A percentile compares a stretch with the other conserved stretches of the same genome.
phyloP scores from a whole-genome alignment of 2,113 vertebrate genomes.

The Danionella cerebrum region DNA sequence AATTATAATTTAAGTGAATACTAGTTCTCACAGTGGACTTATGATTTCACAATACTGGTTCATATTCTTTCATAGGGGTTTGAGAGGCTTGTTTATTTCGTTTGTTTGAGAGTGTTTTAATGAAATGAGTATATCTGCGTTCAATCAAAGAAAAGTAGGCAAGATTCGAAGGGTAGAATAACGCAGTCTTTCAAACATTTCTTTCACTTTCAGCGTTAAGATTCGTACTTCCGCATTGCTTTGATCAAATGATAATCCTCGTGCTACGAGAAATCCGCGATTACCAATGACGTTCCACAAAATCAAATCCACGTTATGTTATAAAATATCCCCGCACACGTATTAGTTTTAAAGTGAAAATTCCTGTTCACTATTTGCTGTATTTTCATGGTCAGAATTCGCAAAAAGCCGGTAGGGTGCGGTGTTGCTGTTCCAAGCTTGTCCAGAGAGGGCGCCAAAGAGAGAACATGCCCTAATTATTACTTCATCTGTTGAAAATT shows the following conservation, averaged over 20 bases:
- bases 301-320: neutral
- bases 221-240: constrained; percentile 13
- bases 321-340: neutral
- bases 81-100: no score
- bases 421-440: neutral
- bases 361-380: neutral
- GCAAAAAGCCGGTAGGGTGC: constrained; percentile 19
- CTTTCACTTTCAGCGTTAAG: neutral
- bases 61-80: no score
- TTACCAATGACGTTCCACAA: neutral
- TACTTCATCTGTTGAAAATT: no score
- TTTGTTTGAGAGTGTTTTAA: neutral
- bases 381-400: neutral
- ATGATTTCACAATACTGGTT: neutral
- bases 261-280: neutral
- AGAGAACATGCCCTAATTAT: neutral
- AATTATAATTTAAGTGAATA: neutral
- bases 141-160: neutral
- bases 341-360: neutral
- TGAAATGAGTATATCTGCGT: no score
- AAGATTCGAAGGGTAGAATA: neutral
- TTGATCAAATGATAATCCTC: constrained; percentile 6
- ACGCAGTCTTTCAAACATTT: neutral
- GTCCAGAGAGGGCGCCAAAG: neutral
- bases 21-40: neutral